Conservation (phyloP, 2,888 invertebrate species). For the Limenitis camilla region DNA sequence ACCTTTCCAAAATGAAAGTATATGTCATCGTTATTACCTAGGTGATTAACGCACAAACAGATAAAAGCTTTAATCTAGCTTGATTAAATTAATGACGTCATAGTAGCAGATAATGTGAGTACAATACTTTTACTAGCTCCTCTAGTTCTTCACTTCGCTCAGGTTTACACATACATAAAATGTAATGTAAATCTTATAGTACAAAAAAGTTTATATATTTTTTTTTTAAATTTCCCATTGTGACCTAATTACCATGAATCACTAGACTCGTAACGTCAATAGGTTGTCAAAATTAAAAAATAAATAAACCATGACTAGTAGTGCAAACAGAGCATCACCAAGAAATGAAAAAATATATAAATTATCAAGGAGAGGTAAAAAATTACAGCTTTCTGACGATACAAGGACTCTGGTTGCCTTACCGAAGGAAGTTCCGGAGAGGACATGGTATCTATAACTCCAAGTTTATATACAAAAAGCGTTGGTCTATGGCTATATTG, state of each 20-base stretch:
- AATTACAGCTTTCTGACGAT: constrained; percentile 50
- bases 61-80: not conserved
- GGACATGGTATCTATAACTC: constrained; percentile 45
- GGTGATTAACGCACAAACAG: constrained; percentile 13
- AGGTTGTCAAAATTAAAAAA: not conserved
- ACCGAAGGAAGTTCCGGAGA: constrained; percentile 59
- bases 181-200: too few species aligned
- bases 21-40: constrained; percentile 13
- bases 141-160: too few species aligned
- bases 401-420: constrained; percentile 45
- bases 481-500: too few species aligned
- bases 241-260: too few species aligned
- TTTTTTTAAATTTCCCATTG: too few species aligned
- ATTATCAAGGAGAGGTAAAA: constrained; percentile 50
- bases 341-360: constrained; percentile 40
- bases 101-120: too few species aligned
- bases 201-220: too few species aligned
- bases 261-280: too few species aligned
- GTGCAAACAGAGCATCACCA: constrained; percentile 4
- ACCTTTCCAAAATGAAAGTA: too few species aligned
- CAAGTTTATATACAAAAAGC: not conserved
- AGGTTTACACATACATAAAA: too few species aligned
- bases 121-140: too few species aligned
- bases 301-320: constrained; percentile 18
- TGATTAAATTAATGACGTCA: not conserved